Evolutionary conservation across 2,113 vertebrate species (phyloP).

Genomic region (Indicator maculatus): DNA sequence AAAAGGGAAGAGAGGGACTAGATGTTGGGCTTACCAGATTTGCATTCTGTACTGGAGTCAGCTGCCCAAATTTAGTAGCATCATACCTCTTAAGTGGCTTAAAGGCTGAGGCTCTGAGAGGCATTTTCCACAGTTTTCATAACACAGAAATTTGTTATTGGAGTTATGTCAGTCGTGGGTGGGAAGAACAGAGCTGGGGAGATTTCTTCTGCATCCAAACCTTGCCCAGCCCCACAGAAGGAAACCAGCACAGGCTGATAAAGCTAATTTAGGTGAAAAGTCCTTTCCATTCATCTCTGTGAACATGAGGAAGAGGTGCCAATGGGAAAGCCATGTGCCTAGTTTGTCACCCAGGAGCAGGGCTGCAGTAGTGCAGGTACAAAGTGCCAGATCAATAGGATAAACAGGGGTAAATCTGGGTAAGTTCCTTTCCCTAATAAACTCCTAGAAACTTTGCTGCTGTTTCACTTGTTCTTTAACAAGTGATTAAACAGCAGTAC

Average conservation of each 20-base stretch:
- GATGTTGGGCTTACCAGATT: background rate
- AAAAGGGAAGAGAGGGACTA: background rate
- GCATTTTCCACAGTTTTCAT: background rate
- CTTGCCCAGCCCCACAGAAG: background rate
- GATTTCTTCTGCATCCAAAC: background rate
- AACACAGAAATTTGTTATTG: background rate
- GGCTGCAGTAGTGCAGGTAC: background rate
- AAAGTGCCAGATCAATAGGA: background rate
- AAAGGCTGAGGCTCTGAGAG: background rate
- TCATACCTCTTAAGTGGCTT: background rate
- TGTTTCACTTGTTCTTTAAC: background rate
- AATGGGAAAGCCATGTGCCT: background rate
- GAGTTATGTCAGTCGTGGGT: background rate
- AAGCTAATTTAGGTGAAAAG: background rate
- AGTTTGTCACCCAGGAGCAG: background rate
- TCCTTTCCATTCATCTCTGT: background rate
- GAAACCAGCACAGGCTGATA: background rate
- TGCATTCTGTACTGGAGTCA: background rate
- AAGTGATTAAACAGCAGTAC: background rate
- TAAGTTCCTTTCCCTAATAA: conserved; percentile 3
- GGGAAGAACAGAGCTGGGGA: background rate
- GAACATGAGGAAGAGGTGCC: background rate
- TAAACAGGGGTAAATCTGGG: background rate
- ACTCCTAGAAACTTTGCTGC: background rate
- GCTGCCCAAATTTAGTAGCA: background rate